Conservation (phyloP, 2,113 vertebrate genomes). For the Morone chrysops region DNA sequence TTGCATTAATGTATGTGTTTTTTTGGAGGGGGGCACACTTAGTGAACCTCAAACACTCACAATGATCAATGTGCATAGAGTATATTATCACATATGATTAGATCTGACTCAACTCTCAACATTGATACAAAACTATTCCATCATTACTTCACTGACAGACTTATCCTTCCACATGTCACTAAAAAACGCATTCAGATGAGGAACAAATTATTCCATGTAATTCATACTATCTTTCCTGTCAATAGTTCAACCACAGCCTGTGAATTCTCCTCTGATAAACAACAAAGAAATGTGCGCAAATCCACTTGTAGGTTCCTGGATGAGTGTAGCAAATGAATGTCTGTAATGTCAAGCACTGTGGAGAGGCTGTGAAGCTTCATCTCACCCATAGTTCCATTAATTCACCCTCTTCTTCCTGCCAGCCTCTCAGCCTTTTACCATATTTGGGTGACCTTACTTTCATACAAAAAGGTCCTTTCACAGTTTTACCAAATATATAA, state of each 20-base stretch:
- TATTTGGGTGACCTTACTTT: background rate
- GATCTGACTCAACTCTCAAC: background rate
- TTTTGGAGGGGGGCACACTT: background rate
- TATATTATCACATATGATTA: background rate
- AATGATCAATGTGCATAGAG: background rate
- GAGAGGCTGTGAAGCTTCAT: slow-evolving; percentile 45
- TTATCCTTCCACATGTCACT: background rate
- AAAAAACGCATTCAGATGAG: background rate
- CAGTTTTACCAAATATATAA: background rate
- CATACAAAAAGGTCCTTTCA: background rate
- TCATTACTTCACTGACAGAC: background rate
- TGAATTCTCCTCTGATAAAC: slow-evolving; percentile 33
- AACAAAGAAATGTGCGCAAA: slow-evolving; percentile 4
- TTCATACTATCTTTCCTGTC: slow-evolving; percentile 4
- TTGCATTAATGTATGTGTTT: background rate
- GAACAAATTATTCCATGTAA: background rate
- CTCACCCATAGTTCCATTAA: slow-evolving; percentile 34
- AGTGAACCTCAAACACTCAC: background rate
- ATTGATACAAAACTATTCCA: background rate
- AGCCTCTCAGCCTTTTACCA: slow-evolving; percentile 19
- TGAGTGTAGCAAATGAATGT: slow-evolving; percentile 45
- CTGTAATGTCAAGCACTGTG: slow-evolving; percentile 43
- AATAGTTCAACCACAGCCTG: slow-evolving; percentile 36
- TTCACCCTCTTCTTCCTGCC: slow-evolving; percentile 8
- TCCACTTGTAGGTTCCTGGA: slow-evolving; percentile 29